Conservation (phyloP, 2,797 vertebrate species). For the Passerculus sandwichensis region DNA sequence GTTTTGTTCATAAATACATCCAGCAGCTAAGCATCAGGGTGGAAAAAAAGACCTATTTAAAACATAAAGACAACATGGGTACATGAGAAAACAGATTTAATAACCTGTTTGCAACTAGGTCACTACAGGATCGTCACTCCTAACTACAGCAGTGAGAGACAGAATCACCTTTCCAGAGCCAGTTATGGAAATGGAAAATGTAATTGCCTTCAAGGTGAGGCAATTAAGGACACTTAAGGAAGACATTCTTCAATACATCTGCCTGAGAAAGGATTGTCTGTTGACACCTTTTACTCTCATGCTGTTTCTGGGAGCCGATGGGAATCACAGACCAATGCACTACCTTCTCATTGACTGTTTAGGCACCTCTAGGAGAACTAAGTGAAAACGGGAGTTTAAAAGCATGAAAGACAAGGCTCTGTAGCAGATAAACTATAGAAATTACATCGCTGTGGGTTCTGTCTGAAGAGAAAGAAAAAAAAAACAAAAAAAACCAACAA, state of each 20-base stretch:
- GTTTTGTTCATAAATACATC: not conserved
- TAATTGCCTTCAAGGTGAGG: not conserved
- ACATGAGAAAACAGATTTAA: not conserved
- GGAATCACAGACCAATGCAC: fast-evolving
- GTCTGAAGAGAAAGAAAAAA: not conserved
- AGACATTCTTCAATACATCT: not conserved
- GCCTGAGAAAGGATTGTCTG: not conserved
- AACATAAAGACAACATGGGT: not conserved
- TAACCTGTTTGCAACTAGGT: not conserved
- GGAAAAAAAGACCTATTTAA: not conserved
- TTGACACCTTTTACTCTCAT: not conserved
- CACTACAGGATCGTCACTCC: fast-evolving
- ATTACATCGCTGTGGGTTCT: not conserved
- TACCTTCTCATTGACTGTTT: not conserved
- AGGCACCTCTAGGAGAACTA: not conserved
- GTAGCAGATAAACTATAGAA: not conserved
- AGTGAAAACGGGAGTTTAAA: not conserved
- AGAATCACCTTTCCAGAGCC: not conserved
- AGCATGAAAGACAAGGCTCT: not conserved
- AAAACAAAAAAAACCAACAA: not conserved
- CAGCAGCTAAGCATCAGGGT: not conserved
- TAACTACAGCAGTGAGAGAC: not conserved
- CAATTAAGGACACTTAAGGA: not conserved
- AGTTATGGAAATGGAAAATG: not conserved
- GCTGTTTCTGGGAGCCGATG: not conserved